Evolutionary conservation across 2,113 vertebrate genomes (phyloP), one percentile per base, ranked within the genome.

Genomic region (Macrotus californicus): DNA sequence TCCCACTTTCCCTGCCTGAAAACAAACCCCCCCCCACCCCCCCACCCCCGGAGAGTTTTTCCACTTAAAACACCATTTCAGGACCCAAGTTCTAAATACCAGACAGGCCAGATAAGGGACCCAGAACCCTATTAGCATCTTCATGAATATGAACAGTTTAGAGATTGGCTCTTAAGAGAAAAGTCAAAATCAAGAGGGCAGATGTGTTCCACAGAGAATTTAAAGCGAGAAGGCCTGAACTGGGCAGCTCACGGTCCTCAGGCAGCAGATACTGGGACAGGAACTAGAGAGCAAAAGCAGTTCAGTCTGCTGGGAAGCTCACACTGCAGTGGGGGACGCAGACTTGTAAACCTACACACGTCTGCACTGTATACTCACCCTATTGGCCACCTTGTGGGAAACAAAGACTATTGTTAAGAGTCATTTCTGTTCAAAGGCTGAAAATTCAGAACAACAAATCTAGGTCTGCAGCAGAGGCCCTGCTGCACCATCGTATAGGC

Each of bases 21-120:
- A 93, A 67, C 34, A 77, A 88, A 81, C 29, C 81, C 41, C 48
- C 84, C 59, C 29, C 81, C 41, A 41, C 84, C 59, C 29, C 81
- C 41, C 48, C 84, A 52, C 48, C 84, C 59, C 72, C 36, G 75
- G 61, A 70, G 36, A 84, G 46, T 16, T 85, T 90, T 90, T n/a
- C 91, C 31, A 54, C 64, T 95, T 86, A 16, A 94, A 75, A 77
- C 69, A 18, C 39, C 50, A 64, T 85, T 89, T 96, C 22, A 85
- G 77, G 48, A 73, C 46, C 56, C n/a, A 46, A 48, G 12, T 87
- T 67, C 59, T 54, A 43, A 91, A 76, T 59, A n/a, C 8, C n/a
- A 18, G 48, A 50, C 41, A 39, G 34, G 46, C 10, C 64, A 91
- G 34, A 8, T 77, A 88, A 86, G n/a, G 59, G 76, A 54, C 50